Evolutionary conservation across 92 coral and sea anemone genomes (phyloP).

Genomic region (Paramuricea clavata): DNA sequence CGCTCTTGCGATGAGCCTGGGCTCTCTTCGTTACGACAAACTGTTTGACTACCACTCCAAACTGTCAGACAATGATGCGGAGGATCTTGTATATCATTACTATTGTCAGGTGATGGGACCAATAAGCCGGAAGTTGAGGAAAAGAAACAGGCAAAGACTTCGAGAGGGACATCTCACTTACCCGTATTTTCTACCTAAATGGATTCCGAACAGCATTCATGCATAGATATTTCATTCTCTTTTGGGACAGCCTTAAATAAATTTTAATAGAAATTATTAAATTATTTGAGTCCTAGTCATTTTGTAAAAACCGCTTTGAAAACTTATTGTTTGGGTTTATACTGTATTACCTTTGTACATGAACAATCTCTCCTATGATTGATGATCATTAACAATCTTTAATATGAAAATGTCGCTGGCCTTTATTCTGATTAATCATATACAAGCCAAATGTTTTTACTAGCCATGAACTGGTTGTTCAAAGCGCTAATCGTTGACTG

Average conservation of each 20-base stretch:
- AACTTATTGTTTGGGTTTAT: too few species aligned
- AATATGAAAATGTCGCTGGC: too few species aligned
- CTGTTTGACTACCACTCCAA: slow-evolving; percentile 69
- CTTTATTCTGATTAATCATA: too few species aligned
- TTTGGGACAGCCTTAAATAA: background rate
- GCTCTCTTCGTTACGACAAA: slow-evolving; percentile 65
- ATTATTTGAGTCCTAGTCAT: too few species aligned
- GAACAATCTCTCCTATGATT: too few species aligned
- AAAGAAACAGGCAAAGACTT: slow-evolving; percentile 55
- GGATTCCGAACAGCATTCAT: slow-evolving; percentile 77
- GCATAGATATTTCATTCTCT: slow-evolving; percentile 7
- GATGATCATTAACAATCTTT: too few species aligned
- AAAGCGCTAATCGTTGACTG: too few species aligned
- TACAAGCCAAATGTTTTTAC: too few species aligned
- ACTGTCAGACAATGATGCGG: slow-evolving; percentile 52
- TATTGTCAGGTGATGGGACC: slow-evolving; percentile 20
- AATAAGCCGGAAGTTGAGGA: slow-evolving; percentile 24
- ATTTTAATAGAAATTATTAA: too few species aligned
- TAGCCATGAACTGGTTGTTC: too few species aligned
- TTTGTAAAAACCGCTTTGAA: too few species aligned
- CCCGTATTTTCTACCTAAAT: slow-evolving; percentile 69
- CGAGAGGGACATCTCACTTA: slow-evolving; percentile 52
- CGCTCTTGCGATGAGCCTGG: slow-evolving; percentile 49
- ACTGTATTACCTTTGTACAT: too few species aligned
- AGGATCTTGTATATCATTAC: slow-evolving; percentile 26